Base-by-base conservation (phyloP, 1,140 invertebrate species). In the Anoplophora glabripennis region DNA sequence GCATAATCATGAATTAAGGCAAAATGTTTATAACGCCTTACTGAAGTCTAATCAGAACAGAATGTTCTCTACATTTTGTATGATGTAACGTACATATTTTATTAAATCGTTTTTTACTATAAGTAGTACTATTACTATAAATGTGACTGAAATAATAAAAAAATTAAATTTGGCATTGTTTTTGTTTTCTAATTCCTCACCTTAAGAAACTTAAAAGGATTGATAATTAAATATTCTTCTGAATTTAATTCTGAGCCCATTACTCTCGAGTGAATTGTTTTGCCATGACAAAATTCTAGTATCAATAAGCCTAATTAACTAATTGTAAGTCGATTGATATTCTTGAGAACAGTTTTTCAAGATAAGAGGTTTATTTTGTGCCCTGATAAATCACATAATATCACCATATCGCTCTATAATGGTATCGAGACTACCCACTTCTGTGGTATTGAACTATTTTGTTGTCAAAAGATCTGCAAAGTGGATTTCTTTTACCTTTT, bases 81-180 rank as follows among this genome's bases (percentile, higher is more conserved):
- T 28, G 21, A 28, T 28, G 21, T 28, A 28, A 28, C 21, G 21
- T 28, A 28, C 21, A 51, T 53, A 53, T 59, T 59, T 59, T 53
- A 53, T 45, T 33, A 57, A 40, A 52, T 15, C 11, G n/a, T 62
- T 62, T 62, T 61, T 62, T 56, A 62, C 59, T 62, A 48, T 54
- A 55, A 51, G 59, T 60, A 60, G 58, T 54, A 48, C 14, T 42
- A 57, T 60, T 37, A 57, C 15, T n/a, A 46, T 62, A 62, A 53
- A 42, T 52, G 59, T 62, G 28, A 53, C 53, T 62, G 35, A 57
- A 44, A 56, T 55, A 62, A 62, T 41, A 37, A 28, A 49, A 53
- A 42, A 21, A 35, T 28, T 41, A 53, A 14, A 52, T 45, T n/a
- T 52, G 11, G n/a, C n/a, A 52, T 52, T 1, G 7, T 52, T 38